Evolutionary conservation across 2,797 vertebrate genomes (phyloP).

Genomic region (Mareca strepera): DNA sequence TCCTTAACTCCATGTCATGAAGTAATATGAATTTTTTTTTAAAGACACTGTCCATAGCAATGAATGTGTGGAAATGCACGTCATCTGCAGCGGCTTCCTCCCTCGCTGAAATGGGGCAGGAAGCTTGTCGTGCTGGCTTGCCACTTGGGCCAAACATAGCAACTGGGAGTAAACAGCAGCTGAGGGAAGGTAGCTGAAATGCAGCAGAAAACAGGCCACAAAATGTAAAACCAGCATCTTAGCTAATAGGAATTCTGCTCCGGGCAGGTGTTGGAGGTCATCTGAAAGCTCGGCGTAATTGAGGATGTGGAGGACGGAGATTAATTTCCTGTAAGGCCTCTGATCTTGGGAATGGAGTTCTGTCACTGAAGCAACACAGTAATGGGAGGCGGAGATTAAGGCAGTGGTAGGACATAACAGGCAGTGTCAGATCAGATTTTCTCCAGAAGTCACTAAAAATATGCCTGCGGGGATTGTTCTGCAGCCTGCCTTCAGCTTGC

Average conservation of each 20-base stretch:
- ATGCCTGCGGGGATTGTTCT: rapidly evolving
- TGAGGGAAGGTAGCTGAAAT: not conserved
- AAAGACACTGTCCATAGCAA: not conserved
- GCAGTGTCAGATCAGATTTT: constrained; percentile 1
- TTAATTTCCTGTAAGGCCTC: constrained; percentile 37
- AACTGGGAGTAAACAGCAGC: not conserved
- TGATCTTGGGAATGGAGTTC: not conserved
- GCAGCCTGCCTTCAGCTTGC: not conserved
- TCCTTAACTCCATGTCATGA: not conserved
- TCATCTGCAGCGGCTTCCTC: constrained; percentile 44
- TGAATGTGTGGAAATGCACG: constrained; percentile 49
- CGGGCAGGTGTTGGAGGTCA: constrained; percentile 7
- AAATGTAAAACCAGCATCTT: not conserved
- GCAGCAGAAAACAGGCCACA: not conserved
- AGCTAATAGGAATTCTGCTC: not conserved
- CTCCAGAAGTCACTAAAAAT: not conserved
- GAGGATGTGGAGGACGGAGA: constrained; percentile 15
- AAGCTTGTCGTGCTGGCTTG: not conserved
- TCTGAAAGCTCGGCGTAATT: not conserved
- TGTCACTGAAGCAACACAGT: not conserved
- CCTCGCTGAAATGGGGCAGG: constrained; percentile 25
- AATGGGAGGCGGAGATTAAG: not conserved
- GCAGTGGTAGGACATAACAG: not conserved
- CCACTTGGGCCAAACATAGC: not conserved
- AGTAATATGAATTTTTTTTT: not conserved